Evolutionary conservation across 1,140 invertebrate species (phyloP).

Genomic region (Plectrocnemia conspersa): DNA sequence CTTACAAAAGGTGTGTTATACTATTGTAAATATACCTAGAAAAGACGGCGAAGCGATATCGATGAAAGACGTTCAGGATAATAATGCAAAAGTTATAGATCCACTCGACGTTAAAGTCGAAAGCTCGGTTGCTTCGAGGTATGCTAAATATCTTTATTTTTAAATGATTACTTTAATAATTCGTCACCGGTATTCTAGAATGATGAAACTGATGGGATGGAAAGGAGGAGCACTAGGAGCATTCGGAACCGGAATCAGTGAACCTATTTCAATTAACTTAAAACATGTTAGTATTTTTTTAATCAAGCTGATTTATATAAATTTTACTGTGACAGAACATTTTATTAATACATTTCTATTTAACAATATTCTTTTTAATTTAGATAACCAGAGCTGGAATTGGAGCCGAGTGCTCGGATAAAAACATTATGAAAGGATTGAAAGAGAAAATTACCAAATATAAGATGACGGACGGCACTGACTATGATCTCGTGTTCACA

Average conservation of each 20-base stretch:
- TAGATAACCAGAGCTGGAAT: slow-evolving; percentile 47
- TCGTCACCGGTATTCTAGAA: slow-evolving; percentile 47
- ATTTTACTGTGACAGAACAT: not conserved
- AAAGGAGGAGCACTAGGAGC: slow-evolving; percentile 70
- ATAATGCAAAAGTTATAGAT: slow-evolving; percentile 5
- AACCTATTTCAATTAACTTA: slow-evolving; percentile 46
- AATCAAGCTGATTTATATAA: not conserved
- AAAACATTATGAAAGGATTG: slow-evolving; percentile 42
- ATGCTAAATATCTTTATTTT: slow-evolving; percentile 6
- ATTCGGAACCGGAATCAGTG: slow-evolving; percentile 56
- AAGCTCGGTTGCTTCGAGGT: slow-evolving; percentile 38
- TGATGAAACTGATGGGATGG: slow-evolving; percentile 81
- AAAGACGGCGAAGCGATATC: slow-evolving; percentile 39
- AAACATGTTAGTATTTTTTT: slow-evolving; percentile 39
- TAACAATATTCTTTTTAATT: slow-evolving; percentile 15
- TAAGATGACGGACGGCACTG: slow-evolving; percentile 49
- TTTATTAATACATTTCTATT: slow-evolving; percentile 9
- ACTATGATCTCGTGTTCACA: slow-evolving; percentile 62
- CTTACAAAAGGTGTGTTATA: slow-evolving; percentile 36
- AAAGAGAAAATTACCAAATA: slow-evolving; percentile 47
- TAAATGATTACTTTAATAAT: not conserved
- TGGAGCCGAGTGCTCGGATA: slow-evolving; percentile 40
- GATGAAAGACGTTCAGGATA: slow-evolving; percentile 35
- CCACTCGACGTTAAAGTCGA: slow-evolving; percentile 37
- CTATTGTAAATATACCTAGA: slow-evolving; percentile 41